Evolutionary conservation across 2,888 invertebrate species (phyloP).

Genomic region (Pachymerium ferrugineum): DNA sequence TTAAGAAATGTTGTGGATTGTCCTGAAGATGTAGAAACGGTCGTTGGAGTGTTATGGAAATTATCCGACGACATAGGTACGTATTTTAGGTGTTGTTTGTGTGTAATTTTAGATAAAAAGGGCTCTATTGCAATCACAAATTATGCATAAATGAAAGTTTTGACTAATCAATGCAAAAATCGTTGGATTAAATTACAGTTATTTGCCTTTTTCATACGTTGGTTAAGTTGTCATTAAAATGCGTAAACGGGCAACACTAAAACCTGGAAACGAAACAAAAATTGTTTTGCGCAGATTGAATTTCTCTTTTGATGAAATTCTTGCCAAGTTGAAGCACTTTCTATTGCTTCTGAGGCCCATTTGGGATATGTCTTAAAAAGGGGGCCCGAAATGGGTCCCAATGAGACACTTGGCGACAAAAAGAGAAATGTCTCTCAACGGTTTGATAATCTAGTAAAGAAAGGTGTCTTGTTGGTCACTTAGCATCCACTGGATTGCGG

Average conservation of each 20-base stretch:
- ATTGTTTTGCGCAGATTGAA: not conserved
- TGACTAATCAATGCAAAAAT: too few species aligned
- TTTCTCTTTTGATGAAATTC: not conserved
- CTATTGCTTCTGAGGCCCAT: not conserved
- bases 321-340: too few species aligned
- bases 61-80: conserved; percentile 52
- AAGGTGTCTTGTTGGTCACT: conserved; percentile 7
- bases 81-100: not conserved
- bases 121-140: too few species aligned
- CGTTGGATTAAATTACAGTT: too few species aligned
- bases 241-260: too few species aligned
- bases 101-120: not conserved
- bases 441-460: conserved; percentile 19
- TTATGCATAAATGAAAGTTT: too few species aligned
- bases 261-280: too few species aligned
- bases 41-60: conserved; percentile 51
- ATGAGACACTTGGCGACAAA: not conserved
- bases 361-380: not conserved
- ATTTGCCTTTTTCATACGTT: too few species aligned
- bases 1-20: conserved; percentile 51
- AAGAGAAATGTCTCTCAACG: conserved; percentile 4
- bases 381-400: not conserved
- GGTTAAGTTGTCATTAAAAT: too few species aligned
- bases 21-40: conserved; percentile 49
- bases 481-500: not conserved